Evolutionary conservation across 2,888 invertebrate species (phyloP), one percentile per base, ranked within the genome.

Genomic region (Sepiola atlantica): DNA sequence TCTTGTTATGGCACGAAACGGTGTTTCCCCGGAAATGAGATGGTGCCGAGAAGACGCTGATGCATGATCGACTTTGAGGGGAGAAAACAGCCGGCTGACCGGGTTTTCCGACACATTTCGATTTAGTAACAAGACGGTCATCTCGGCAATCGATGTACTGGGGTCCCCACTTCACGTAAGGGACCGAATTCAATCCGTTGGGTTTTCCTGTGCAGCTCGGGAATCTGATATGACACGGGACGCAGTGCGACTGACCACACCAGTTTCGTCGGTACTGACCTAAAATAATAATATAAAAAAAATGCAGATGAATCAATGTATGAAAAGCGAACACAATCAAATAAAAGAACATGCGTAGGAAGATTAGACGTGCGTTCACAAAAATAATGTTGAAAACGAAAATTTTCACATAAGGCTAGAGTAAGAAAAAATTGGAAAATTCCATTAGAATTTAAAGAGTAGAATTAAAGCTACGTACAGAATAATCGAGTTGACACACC

Each of bases 71-170:
- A 35, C 57, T 55, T 55, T 35, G 18, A 35, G 93, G 93, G 28
- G 93, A 93, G 18, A 93, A 93, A n/a, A 93, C 93, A 55, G 61
- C 55, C 0, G 93, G 93, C 3, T 35, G 54, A 20, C 93, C 93
- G 35, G 54, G 35, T 32, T 28, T 35, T 24, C 55, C n/a, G 28
- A 35, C 14, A 18, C 93, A 93, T 20, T 35, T 35, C 14, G 35
- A 55, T 61, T 55, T 32, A 8, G 32, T 61, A 0, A 93, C 55
- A 28, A 93, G 57, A 16, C 93, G 93, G 21, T 32, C 57, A 61
- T 93, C 61, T 21, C 55, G 93, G 61, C 93, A 93, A n/a, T 55
- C 93, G 28, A 93, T 93, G 20, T 55, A 93, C n/a, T 55, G 35
- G 16, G 93, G 57, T 4, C 55, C 93, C 93, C 93, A 93, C 21